These are phyloP conservation scores for Drosophila quadrilineata DNA, from an alignment of 1,140 invertebrate genomes.

Conservation along the genomic window DNA sequence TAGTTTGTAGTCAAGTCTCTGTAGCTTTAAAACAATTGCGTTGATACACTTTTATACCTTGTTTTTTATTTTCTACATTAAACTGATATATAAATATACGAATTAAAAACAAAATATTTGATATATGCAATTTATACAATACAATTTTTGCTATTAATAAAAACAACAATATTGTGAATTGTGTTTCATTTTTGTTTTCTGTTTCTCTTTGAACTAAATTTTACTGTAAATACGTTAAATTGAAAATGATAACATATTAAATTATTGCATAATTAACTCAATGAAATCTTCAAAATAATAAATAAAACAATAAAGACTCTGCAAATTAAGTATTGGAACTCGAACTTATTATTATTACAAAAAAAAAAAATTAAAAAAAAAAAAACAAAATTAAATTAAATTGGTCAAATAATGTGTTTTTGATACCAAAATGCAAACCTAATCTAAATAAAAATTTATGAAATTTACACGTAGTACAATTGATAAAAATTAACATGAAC, in stretches of 20 bases:
- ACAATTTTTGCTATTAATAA: constrained; percentile 67
- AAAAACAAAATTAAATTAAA: constrained; percentile 69
- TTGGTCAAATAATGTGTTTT: constrained; percentile 76
- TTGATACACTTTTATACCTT: constrained; percentile 75
- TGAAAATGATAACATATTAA: constrained; percentile 28
- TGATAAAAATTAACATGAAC: constrained; percentile 61
- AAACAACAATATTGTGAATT: constrained; percentile 68
- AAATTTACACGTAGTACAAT: constrained; percentile 78
- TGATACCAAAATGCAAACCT: constrained; percentile 49
- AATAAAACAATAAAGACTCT: constrained; percentile 73
- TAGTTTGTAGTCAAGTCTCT: constrained; percentile 69
- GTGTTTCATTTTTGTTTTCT: constrained; percentile 64
- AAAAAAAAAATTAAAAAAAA: no score
- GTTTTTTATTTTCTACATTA: constrained; percentile 60
- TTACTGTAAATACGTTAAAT: constrained; percentile 39
- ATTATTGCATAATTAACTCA: constrained; percentile 45
- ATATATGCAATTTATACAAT: constrained; percentile 75
- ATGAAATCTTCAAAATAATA: no score
- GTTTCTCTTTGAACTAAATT: constrained; percentile 51
- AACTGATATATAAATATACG: constrained; percentile 25
- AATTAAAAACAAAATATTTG: constrained; percentile 53
- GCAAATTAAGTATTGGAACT: constrained; percentile 75
- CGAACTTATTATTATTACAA: constrained; percentile 74
- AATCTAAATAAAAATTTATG: constrained; percentile 47
- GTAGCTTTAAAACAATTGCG: constrained; percentile 68